Evolutionary conservation across 2,113 vertebrate genomes (phyloP).

Genomic region (Salvelinus namaycush): DNA sequence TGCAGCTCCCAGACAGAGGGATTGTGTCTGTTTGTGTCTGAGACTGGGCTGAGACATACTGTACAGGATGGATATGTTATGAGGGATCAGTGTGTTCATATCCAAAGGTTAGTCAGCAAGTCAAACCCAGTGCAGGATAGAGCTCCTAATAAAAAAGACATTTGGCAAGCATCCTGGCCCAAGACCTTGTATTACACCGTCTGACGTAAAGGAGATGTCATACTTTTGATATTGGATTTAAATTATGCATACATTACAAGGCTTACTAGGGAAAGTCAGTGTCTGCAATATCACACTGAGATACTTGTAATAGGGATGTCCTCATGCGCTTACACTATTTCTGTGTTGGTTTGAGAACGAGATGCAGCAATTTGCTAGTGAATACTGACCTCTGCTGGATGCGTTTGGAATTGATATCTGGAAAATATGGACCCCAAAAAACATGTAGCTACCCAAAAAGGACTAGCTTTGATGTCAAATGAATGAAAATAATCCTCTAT

Average conservation of each 20-base stretch:
- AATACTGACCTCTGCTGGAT: slow-evolving; percentile 46
- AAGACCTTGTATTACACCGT: too few species aligned
- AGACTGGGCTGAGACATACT: too few species aligned
- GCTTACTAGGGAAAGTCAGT: neutral
- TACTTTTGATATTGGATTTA: neutral
- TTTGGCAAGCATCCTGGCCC: too few species aligned
- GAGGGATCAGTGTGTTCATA: too few species aligned
- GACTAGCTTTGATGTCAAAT: neutral
- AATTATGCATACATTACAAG: neutral
- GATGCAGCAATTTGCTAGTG: slow-evolving; percentile 1
- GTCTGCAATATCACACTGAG: neutral
- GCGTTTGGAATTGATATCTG: neutral
- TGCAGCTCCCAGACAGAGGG: too few species aligned
- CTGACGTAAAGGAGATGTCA: neutral
- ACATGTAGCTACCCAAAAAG: neutral
- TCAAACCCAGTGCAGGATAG: neutral
- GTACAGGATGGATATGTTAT: too few species aligned
- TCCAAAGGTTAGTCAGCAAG: neutral
- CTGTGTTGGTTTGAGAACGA: neutral
- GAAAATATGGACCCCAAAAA: neutral
- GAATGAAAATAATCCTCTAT: too few species aligned
- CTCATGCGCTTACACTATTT: neutral
- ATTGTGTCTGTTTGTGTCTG: too few species aligned
- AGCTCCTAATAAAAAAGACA: too few species aligned
- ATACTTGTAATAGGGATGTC: too few species aligned